Evolutionary conservation across 2,113 vertebrate genomes (phyloP).

Genomic region (Gallinago media): DNA sequence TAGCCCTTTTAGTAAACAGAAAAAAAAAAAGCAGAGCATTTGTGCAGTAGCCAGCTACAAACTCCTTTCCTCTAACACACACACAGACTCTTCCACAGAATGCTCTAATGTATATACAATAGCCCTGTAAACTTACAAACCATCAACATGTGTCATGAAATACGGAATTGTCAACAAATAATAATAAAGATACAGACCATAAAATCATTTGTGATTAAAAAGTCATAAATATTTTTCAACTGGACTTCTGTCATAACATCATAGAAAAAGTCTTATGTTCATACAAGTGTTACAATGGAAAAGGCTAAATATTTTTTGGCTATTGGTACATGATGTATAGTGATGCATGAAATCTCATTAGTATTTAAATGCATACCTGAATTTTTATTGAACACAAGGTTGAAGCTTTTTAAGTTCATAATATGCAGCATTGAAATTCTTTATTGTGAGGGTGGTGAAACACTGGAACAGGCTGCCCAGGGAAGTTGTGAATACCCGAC

Average conservation of each 20-base stretch:
- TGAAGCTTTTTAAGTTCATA: not conserved
- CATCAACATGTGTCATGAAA: not conserved
- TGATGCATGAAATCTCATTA: not conserved
- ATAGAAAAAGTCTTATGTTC: not conserved
- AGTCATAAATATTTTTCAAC: not conserved
- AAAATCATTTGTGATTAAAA: not conserved
- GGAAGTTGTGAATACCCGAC: not conserved
- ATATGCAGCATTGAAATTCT: not conserved
- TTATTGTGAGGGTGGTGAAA: not conserved
- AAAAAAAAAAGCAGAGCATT: not conserved
- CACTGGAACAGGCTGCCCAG: not conserved
- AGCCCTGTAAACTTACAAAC: not conserved
- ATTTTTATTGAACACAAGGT: not conserved
- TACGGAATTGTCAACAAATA: not conserved
- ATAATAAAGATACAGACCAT: not conserved
- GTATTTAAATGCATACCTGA: not conserved
- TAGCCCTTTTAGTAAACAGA: not conserved
- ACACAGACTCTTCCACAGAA: not conserved
- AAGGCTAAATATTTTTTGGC: not conserved
- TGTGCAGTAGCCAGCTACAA: not conserved
- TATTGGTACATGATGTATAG: not conserved
- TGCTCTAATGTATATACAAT: not conserved
- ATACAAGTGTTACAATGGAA: not conserved
- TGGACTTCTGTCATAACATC: not conserved
- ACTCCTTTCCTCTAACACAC: not conserved